Conservation (phyloP, 2,888 invertebrate genomes). For the Hybos culiciformis region DNA sequence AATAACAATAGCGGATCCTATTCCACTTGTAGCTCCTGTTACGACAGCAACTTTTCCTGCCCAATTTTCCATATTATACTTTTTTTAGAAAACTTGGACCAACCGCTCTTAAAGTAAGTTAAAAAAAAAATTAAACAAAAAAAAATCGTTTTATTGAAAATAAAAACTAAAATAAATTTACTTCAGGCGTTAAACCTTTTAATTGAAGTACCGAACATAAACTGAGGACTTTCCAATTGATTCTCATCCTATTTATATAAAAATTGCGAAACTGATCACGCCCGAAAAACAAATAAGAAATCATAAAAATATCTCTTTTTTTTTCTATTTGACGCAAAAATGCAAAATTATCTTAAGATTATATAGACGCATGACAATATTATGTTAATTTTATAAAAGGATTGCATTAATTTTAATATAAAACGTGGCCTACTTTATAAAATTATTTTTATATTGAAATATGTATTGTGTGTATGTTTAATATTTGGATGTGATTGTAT, state of each 20-base stretch:
- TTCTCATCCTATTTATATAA: not conserved
- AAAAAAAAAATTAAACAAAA: too few relatives aligned
- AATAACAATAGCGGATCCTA: conserved; percentile 18
- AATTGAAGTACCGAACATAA: not conserved
- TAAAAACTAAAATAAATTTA: not conserved
- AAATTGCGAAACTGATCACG: not conserved
- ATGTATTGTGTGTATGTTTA: too few relatives aligned
- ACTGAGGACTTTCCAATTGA: not conserved
- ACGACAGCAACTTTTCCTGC: conserved; percentile 19
- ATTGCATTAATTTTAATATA: too few relatives aligned
- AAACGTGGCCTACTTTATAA: too few relatives aligned
- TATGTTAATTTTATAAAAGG: too few relatives aligned
- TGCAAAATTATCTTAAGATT: not conserved
- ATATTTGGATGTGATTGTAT: too few relatives aligned
- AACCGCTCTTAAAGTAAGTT: too few relatives aligned
- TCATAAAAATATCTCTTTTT: not conserved
- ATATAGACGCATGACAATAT: not conserved
- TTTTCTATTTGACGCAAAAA: not conserved
- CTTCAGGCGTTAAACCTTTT: too few relatives aligned
- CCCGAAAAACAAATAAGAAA: not conserved
- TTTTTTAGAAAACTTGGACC: too few relatives aligned
- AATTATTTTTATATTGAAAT: too few relatives aligned
- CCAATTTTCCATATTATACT: conserved; percentile 18
- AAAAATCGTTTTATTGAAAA: too few relatives aligned
- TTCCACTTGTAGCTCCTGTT: conserved; percentile 18